Conservation (phyloP, 2,888 invertebrate genomes). For the Thecophora atra region DNA sequence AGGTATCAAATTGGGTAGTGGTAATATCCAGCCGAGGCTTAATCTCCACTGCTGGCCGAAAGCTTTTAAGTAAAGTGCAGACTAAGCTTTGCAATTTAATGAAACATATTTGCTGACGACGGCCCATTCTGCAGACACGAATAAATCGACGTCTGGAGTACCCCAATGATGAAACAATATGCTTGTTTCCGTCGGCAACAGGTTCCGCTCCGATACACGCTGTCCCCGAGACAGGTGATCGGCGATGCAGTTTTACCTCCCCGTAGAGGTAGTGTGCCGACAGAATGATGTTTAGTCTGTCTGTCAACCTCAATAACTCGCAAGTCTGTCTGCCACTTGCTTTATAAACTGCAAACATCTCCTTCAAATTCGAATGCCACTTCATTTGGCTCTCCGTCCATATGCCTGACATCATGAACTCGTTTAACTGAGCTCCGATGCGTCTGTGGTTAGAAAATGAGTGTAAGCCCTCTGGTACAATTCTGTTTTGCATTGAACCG, state of each 20-base stretch:
- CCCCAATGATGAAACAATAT: slow-evolving; percentile 33
- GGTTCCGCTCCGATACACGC: slow-evolving; percentile 26
- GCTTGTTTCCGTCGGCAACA: slow-evolving; percentile 31
- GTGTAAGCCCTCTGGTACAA: background rate
- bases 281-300: slow-evolving; percentile 32
- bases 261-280: slow-evolving; percentile 34
- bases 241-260: slow-evolving; percentile 36
- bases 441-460: slow-evolving; percentile 26
- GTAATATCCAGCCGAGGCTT: too few relatives aligned
- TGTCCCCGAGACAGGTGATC: slow-evolving; percentile 31
- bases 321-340: background rate
- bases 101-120: slow-evolving; percentile 26
- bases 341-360: background rate
- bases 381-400: background rate
- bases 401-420: background rate
- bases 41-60: background rate
- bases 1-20: slow-evolving; percentile 31
- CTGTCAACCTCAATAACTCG: slow-evolving; percentile 24
- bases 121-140: slow-evolving; percentile 37
- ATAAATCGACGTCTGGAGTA: slow-evolving; percentile 38
- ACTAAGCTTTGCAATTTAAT: slow-evolving; percentile 35
- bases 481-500: background rate
- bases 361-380: background rate
- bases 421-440: slow-evolving; percentile 10
- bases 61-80: slow-evolving; percentile 36